Percentiles rank a stretch among this genome's conserved stretches.
phyloP scores from a whole-genome alignment of 2,888 invertebrate genomes.

The Watsonalla cultraria region DNA sequence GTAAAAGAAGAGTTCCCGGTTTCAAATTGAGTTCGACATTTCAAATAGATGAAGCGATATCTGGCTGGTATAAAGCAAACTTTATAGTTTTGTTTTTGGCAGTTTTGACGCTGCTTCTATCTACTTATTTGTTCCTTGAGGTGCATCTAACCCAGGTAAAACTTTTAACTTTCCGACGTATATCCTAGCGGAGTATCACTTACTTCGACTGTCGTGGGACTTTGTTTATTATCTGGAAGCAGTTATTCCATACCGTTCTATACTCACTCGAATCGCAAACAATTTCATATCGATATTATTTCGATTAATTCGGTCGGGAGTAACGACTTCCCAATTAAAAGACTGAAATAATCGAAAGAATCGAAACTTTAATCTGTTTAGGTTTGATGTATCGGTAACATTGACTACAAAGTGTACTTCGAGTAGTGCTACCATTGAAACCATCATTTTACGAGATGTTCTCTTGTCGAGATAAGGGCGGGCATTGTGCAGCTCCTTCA shows the following conservation, averaged over 20 bases:
- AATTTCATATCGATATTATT: not conserved
- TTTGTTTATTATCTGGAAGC: conserved; percentile 49
- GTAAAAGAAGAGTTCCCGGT: conserved; percentile 48
- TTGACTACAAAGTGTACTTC: conserved; percentile 15
- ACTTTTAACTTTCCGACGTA: conserved; percentile 71
- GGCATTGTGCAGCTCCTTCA: conserved; percentile 51
- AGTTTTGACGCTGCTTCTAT: conserved; percentile 75
- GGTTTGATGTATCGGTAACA: conserved; percentile 14
- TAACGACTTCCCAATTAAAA: too few relatives aligned
- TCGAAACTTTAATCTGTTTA: not conserved
- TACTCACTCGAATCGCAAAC: not conserved
- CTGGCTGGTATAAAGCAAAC: conserved; percentile 71
- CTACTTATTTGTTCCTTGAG: conserved; percentile 75
- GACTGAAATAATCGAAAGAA: too few relatives aligned
- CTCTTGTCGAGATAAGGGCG: conserved; percentile 37
- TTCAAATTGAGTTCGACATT: conserved; percentile 73
- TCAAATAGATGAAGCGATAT: conserved; percentile 74
- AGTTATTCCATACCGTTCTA: conserved; percentile 24
- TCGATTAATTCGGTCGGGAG: not conserved
- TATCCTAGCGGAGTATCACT: conserved; percentile 62
- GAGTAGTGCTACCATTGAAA: conserved; percentile 21
- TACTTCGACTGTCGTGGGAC: conserved; percentile 43
- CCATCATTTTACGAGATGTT: conserved; percentile 48
- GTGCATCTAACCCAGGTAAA: conserved; percentile 65
- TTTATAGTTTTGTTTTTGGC: conserved; percentile 80